Evolutionary conservation across 2,113 vertebrate genomes (phyloP), one percentile per base, ranked within the genome.

Genomic region (Hydropotes inermis): DNA sequence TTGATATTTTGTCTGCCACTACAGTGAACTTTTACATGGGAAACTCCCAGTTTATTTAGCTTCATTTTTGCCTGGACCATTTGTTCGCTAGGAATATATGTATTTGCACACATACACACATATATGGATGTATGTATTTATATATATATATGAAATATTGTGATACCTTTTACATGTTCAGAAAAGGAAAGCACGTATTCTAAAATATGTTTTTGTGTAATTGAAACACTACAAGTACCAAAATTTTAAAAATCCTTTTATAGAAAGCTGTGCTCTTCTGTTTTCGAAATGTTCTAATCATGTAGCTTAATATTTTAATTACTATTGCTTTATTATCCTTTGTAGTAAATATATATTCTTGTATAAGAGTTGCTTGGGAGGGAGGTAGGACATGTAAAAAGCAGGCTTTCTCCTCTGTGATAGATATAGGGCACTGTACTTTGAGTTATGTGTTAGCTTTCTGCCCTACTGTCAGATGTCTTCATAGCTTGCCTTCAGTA

Each of bases 291-390:
- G 67, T 45, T 33, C 30, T 23, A 15, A 9, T 33, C 13, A 13
- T 33, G 30, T n/a, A 61, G 43, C 3, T n/a, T 21, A 14, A 11
- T 43, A 8, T 50, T 33, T 43, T n/a, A 10, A 6, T 45, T 25
- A 28, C 13, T 5, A 10, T 23, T 3, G 0, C 12, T 27, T 47
- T 70, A 3, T 58, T 2, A 30, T 7, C 43, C 74, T 9, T 12
- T 27, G 3, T 50, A 4, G 67, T 19, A 21, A 36, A 7, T 3
- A 15, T 3, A 1, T 7, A 5, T 13, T 6, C 27, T 12, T 17
- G 12, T 19, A 0, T 8, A 0, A 13, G 8, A 3, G 39, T 16
- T 13, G 30, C 10, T 27, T 3, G 28, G n/a, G 61, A 50, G 54
- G 28, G 2, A 13, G 45, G 21, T 58, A 19, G 79, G 43, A n/a